Percentiles rank a stretch among this genome's conserved stretches.
phyloP scores from a whole-genome alignment of 2,113 vertebrate genomes.

The Amphiprion ocellaris region DNA sequence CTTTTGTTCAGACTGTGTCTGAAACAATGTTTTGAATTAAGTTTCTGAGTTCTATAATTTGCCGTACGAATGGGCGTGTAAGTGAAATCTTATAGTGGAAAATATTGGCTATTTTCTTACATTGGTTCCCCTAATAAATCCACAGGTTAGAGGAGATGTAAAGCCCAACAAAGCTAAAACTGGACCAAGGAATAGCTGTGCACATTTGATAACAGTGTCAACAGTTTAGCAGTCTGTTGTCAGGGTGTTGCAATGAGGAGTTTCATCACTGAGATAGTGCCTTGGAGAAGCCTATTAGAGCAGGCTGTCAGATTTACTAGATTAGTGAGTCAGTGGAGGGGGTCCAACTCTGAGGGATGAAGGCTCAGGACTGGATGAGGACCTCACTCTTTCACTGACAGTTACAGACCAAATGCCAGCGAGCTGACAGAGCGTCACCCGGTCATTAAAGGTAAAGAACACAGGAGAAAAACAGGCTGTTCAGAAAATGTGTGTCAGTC shows the following conservation, averaged over 20 bases:
- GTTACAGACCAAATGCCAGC: conserved; percentile 33
- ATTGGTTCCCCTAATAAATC: background rate
- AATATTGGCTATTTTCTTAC: background rate
- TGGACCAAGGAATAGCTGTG: background rate
- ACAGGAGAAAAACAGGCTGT: background rate
- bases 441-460: background rate
- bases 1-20: background rate
- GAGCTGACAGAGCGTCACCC: background rate
- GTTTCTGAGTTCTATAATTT: background rate
- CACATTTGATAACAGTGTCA: conserved; percentile 21
- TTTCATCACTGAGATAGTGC: conserved; percentile 29
- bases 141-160: background rate
- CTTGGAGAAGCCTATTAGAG: conserved; percentile 61
- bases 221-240: conserved; percentile 44
- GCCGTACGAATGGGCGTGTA: background rate
- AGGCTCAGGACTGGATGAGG: conserved; percentile 29
- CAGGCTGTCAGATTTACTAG: conserved; percentile 69
- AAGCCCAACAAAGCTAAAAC: background rate
- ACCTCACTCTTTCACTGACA: conserved; percentile 35
- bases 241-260: conserved; percentile 47
- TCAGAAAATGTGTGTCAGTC: conserved; percentile 1
- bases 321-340: conserved; percentile 67
- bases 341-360: conserved; percentile 50
- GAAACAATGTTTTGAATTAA: background rate
- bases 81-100: background rate